Conservation (phyloP, 2,797 vertebrate species). For the Thaleichthys pacificus region DNA sequence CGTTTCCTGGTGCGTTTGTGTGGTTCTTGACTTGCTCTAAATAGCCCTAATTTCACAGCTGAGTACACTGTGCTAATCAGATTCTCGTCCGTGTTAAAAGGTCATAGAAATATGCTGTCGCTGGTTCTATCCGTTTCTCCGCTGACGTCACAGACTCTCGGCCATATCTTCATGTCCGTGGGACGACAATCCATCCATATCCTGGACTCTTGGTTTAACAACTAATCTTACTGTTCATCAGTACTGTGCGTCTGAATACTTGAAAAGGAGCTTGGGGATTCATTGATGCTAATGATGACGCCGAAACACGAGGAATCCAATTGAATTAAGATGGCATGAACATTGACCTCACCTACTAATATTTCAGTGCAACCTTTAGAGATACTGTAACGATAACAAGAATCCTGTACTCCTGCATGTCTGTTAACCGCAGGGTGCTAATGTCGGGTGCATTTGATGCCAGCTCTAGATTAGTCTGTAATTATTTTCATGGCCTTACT, state of each 20-base stretch:
- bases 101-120: slow-evolving; percentile 6
- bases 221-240: too few relatives aligned
- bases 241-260: too few relatives aligned
- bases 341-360: too few relatives aligned
- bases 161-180: background rate
- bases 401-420: background rate
- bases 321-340: too few relatives aligned
- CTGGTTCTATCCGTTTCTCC: background rate
- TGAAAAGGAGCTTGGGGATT: too few relatives aligned
- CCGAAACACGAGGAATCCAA: too few relatives aligned
- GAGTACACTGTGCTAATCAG: too few relatives aligned
- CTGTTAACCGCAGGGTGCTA: slow-evolving; percentile 36
- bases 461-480: slow-evolving; percentile 81
- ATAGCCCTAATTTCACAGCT: too few relatives aligned
- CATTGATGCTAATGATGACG: too few relatives aligned
- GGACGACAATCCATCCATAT: background rate
- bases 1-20: slow-evolving; percentile 7
- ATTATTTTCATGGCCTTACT: slow-evolving; percentile 83
- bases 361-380: too few relatives aligned
- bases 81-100: slow-evolving; percentile 20
- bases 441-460: slow-evolving; percentile 68
- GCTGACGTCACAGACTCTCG: background rate
- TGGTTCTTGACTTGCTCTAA: slow-evolving; percentile 2
- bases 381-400: too few relatives aligned
- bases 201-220: too few relatives aligned